Base-by-base conservation (phyloP, 2,888 invertebrate species). In the Drosophila gaucha region DNA sequence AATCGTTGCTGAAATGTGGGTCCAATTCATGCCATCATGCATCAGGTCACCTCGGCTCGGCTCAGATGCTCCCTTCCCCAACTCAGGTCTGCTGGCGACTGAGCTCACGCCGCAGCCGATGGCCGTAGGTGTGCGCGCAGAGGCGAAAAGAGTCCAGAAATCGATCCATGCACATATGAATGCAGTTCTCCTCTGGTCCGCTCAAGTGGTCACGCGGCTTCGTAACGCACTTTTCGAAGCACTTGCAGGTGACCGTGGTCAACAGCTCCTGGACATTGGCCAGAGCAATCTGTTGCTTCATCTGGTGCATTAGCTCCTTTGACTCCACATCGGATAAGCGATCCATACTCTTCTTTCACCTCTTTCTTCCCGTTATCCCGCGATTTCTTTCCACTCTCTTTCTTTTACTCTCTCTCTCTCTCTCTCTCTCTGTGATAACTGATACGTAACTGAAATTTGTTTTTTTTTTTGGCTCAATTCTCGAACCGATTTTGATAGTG, bases 71-170 rank as follows among this genome's bases (percentile, higher is more conserved):
- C 16, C 1, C 9, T n/a, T 10, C 36, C 18, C 12, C 12, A 43
- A 8, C 33, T 59, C 22, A 59, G 20, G 12, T 38, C 22, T 47
- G 38, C 6, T 58, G 36, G 2, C 50, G 46, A n/a, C 47, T 67
- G 24, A 72, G 65, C 57, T 98, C 98, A 78, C 95, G 93, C 90
- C 97, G 96, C 82, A 98, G 93, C 89, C 98, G 94, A 90, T 93
- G 94, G 58, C 96, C 95, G 91, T 98, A 98, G 0, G 98, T 95
- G 92, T 95, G 95, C 9, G 97, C 97, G 12, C 99, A 97, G 63
- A 98, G 93, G 92, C 98, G 97, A 95, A 97, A 98, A 1, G 98
- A 95, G 90, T 99, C 99, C 96, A 98, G 97, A 93, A 97, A 99
- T 88, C 99, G 85, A 92, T 99, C 98, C 98, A 98, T 98, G 91